phyloP scores from a whole-genome alignment of 2,113 vertebrate genomes.

The Cottus gobio region DNA sequence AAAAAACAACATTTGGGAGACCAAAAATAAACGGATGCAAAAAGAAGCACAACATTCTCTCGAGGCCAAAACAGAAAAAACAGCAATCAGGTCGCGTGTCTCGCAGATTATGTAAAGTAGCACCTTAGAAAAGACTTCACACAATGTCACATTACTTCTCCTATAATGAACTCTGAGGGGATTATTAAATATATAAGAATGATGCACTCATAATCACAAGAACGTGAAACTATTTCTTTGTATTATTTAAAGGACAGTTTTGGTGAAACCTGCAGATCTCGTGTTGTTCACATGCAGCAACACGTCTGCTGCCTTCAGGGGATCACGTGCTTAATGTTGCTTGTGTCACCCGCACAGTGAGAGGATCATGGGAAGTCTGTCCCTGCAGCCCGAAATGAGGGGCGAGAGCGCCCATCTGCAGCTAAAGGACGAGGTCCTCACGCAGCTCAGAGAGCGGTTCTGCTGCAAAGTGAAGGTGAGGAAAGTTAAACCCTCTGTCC shows the following conservation, averaged over 20 bases:
- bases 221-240: no score
- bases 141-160: neutral
- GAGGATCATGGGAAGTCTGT: constrained; percentile 74
- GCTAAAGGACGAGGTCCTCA: constrained; percentile 65
- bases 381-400: constrained; percentile 75
- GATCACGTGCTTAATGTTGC: no score
- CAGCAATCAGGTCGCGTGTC: constrained; percentile 45
- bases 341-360: constrained; percentile 31
- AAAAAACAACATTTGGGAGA: constrained; percentile 25
- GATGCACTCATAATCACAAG: neutral
- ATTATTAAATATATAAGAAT: neutral
- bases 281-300: no score
- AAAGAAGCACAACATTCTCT: constrained; percentile 20
- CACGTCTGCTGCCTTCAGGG: no score
- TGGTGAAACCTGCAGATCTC: no score
- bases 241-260: no score
- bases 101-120: constrained; percentile 27
- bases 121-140: neutral
- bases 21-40: constrained; percentile 58
- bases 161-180: neutral
- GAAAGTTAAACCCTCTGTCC: neutral
- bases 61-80: constrained; percentile 31
- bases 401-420: constrained; percentile 51
- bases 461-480: constrained; percentile 68
- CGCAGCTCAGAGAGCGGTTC: constrained; percentile 73